Conservation (phyloP, 1,140 invertebrate species). For the Manduca sexta region DNA sequence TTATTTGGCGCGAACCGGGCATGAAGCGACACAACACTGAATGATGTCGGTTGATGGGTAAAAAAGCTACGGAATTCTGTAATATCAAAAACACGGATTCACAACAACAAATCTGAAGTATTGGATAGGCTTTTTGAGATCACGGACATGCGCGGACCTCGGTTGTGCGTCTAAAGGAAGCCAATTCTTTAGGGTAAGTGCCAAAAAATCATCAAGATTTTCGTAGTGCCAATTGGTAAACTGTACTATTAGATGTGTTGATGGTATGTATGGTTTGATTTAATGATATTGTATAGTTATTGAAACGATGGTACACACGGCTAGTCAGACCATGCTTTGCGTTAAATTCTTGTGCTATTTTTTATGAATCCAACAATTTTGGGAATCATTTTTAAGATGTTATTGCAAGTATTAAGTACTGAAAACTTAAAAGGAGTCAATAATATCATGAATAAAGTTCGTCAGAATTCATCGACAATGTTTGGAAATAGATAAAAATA, state of each 20-base stretch:
- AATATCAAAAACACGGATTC: constrained; percentile 19
- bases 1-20: constrained; percentile 5
- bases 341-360: background rate
- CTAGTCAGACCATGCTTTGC: constrained; percentile 31
- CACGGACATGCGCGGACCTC: constrained; percentile 37
- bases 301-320: constrained; percentile 2
- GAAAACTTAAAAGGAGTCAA: too few relatives aligned
- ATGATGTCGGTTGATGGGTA: constrained; percentile 19
- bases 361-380: too few relatives aligned
- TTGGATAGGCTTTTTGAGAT: constrained; percentile 22
- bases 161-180: constrained; percentile 54
- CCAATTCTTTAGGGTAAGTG: constrained; percentile 60
- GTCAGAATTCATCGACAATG: too few relatives aligned
- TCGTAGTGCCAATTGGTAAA: constrained; percentile 33
- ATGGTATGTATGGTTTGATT: constrained; percentile 18
- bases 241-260: constrained; percentile 12
- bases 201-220: constrained; percentile 22
- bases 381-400: too few relatives aligned
- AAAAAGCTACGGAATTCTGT: constrained; percentile 37
- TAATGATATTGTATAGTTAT: constrained; percentile 34
- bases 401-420: too few relatives aligned
- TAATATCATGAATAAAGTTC: too few relatives aligned
- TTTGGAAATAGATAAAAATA: too few relatives aligned
- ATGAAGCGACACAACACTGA: constrained; percentile 37
- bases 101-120: constrained; percentile 20